A percentile compares a stretch with the other conserved stretches of the same genome.
These are phyloP conservation scores for Antrozous pallidus DNA, from an alignment of 2,797 vertebrate species.

Conservation along the genomic window DNA sequence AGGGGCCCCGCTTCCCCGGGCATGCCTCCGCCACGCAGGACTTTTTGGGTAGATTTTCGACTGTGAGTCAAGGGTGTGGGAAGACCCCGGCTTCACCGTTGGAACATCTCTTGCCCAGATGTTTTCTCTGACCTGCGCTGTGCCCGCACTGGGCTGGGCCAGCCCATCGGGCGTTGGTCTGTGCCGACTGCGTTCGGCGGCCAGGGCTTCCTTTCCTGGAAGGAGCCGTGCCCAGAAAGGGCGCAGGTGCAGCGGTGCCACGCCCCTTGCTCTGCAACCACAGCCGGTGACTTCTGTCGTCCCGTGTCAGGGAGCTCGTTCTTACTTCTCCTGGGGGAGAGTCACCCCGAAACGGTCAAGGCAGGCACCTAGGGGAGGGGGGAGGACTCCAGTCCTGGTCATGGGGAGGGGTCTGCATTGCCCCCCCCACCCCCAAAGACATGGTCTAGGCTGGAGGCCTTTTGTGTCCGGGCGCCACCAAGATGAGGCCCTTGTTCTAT, in stretches of 20 bases:
- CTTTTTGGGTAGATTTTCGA: conserved; percentile 14
- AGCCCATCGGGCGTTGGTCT: not conserved
- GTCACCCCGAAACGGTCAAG: not conserved
- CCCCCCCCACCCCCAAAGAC: not conserved
- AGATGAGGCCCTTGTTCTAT: not conserved
- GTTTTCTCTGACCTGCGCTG: not conserved
- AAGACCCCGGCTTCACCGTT: not conserved
- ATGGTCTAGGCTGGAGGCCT: no score
- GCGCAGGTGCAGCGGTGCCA: fast-evolving
- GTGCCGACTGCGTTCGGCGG: not conserved
- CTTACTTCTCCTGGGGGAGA: not conserved
- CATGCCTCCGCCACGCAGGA: not conserved
- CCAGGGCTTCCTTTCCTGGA: not conserved
- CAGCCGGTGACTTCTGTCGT: not conserved
- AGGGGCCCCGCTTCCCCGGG: not conserved
- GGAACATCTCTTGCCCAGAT: not conserved
- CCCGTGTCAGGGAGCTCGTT: not conserved
- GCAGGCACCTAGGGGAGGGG: not conserved
- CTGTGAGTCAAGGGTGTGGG: conserved; percentile 21
- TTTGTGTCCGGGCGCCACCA: not conserved
- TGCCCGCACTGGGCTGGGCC: not conserved
- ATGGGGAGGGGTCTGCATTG: not conserved
- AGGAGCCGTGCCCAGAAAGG: not conserved
- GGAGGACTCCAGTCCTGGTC: not conserved
- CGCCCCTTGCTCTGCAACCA: not conserved